These are phyloP conservation scores for Actinostola sp. DNA, from an alignment of 92 coral and sea anemone species.

Conservation along the genomic window DNA sequence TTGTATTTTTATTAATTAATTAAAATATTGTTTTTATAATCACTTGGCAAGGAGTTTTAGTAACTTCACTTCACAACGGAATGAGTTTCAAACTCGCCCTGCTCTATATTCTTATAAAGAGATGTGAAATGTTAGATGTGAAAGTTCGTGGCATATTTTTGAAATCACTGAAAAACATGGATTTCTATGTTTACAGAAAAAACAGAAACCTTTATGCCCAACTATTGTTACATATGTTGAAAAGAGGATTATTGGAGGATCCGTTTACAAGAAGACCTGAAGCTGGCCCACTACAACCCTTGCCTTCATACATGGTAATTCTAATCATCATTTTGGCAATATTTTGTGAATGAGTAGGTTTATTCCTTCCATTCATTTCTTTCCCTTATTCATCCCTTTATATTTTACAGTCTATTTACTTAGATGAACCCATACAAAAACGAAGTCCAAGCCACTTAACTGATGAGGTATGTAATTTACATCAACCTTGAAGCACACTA, in stretches of 20 bases:
- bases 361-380: not conserved
- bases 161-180: not conserved
- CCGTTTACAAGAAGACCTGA: slow-evolving; percentile 98
- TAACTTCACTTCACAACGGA: too few species aligned
- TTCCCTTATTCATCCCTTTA: not conserved
- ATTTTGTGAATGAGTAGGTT: not conserved
- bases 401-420: slow-evolving; percentile 78
- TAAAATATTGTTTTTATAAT: too few species aligned
- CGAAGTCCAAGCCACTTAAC: slow-evolving; percentile 51
- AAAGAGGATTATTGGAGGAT: slow-evolving; percentile 91
- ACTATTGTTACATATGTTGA: slow-evolving; percentile 92
- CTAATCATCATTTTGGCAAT: not conserved
- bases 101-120: too few species aligned
- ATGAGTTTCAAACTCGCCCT: too few species aligned
- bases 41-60: too few species aligned
- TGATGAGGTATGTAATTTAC: slow-evolving; percentile 60
- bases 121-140: too few species aligned
- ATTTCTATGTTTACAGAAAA: slow-evolving; percentile 55
- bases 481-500: too few species aligned
- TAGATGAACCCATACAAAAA: slow-evolving; percentile 83
- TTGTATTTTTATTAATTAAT: too few species aligned
- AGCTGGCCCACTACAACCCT: slow-evolving; percentile 83
- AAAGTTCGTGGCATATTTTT: too few species aligned
- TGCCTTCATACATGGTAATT: slow-evolving; percentile 97
- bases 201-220: slow-evolving; percentile 96